Base-by-base conservation (phyloP, 2,888 invertebrate genomes). In the Nysson spinosus region DNA sequence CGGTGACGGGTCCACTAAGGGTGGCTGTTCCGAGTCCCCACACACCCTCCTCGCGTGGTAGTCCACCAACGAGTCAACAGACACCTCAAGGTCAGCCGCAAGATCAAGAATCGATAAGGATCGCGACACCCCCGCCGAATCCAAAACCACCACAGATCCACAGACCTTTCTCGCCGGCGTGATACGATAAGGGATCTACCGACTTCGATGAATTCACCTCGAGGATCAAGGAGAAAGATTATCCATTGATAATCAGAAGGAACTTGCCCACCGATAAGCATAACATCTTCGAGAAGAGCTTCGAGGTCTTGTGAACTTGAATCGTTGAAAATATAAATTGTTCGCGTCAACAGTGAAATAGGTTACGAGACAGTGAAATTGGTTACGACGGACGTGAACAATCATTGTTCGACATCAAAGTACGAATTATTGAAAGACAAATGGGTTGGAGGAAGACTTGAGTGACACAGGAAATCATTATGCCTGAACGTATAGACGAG, bases 151-250 rank as follows among this genome's bases (percentile, higher is more conserved):
- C 84, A 19, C 86, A 86, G 69, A 84, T 87, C 39, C 87, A 87
- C 71, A 83, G 87, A 75, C 87, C 87, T 0, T 87, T 87, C 55
- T 86, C 87, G 80, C 87, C 87, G 52, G 87, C 87, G 87, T 87
- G 87, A 87, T 87, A 85, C 81, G 71, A 76, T 58, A 73, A 46
- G 63, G 49, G 11, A n/a, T n/a, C n/a, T 11, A 47, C 44, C 28
- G 52, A 64, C 11, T 26, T 44, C 40, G 54, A 40, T n/a, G 35
- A 43, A 1, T 40, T 58, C 46, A 17, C 43, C 14, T 26, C 32
- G 24, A 26, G 28, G 6, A 46, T 28, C 19, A 39, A 32, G 16
- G 47, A 20, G 22, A 22, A 55, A 12, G 37, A 69, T 20, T 63
- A 40, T 14, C 4, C 46, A 1, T 39, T 26, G 11, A 30, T 22